Evolutionary conservation across 2,888 invertebrate species (phyloP), one percentile per base, ranked within the genome.

Genomic region (Caenorhabditis sp.): DNA sequence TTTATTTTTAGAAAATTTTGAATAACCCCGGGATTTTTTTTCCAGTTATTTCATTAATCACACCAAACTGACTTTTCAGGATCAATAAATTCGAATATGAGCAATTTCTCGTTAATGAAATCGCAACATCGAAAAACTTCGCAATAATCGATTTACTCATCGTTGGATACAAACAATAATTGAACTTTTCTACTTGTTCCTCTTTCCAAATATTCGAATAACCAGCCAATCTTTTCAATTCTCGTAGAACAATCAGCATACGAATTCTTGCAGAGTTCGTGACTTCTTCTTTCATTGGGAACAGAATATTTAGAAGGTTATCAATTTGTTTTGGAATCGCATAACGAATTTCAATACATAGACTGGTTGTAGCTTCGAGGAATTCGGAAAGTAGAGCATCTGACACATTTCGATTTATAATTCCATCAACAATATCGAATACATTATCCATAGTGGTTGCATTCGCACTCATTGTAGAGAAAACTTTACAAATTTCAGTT

Each of bases 121-220:
- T 63, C 8, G 62, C 58, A 5, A 67, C 63, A 23, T 70, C 71
- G 26, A 76, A 71, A 43, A 59, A 67, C 1, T 59, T 43, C 5
- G 63, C 31, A 0, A 68, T 38, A 8, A 52, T 25, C 4, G 31
- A 27, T 50, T 66, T 58, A 2, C 57, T 20, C 54, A 69, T 43
- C n/a, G 27, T 27, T 27, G 69, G 57, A 20, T 20, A n/a, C 1
- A 74, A 36, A 1, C 58, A 59, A 5, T 49, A 61, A 2, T 38
- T 21, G 23, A 72, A 64, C 0, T 25, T 60, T 59, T 70, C 63
- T 2, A 82, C 63, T 66, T 80, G 81, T 36, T 64, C 70, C n/a
- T 73, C 77, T 8, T 63, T 75, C 82, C 82, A 82, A 3, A 78
- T 59, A 56, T 76, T 81, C 3, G 82, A 61, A 57, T 75, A 76